Evolutionary conservation across 1,140 invertebrate genomes (phyloP).

Genomic region (Cydia pomonella): DNA sequence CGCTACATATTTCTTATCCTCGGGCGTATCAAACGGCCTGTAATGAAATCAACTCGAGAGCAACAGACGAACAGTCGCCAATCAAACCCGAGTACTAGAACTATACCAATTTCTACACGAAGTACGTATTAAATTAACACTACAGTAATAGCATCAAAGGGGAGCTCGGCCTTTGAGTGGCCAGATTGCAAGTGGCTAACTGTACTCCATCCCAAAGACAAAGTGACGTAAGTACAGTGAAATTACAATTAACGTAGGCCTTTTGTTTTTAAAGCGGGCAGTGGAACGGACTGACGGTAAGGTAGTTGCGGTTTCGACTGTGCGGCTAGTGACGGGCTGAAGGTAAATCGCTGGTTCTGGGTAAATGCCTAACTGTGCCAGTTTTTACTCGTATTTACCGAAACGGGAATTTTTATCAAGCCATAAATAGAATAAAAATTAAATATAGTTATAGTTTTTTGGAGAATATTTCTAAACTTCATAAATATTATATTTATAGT

Average conservation of each 20-base stretch:
- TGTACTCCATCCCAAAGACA: not conserved
- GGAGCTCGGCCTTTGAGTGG: not conserved
- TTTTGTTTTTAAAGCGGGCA: not conserved
- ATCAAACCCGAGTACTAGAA: not conserved
- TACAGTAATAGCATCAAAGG: conserved; percentile 5
- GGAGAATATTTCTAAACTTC: no score
- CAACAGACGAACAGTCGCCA: not conserved
- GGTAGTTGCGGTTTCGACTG: not conserved
- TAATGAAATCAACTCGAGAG: not conserved
- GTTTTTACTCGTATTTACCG: no score
- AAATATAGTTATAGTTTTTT: no score
- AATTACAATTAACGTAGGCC: not conserved
- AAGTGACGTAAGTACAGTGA: not conserved
- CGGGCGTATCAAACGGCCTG: not conserved
- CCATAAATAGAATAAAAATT: no score
- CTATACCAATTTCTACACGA: not conserved
- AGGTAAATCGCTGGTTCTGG: not conserved
- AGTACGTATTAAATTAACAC: not conserved
- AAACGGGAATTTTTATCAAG: no score
- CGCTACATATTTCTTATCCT: not conserved
- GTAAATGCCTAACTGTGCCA: not conserved
- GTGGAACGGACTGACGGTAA: not conserved
- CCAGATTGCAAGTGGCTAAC: conserved; percentile 18
- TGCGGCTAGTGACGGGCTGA: not conserved
- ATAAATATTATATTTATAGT: no score